Base-by-base conservation (phyloP, 92 coral and sea anemone genomes). In the Epizoanthus stellaris region DNA sequence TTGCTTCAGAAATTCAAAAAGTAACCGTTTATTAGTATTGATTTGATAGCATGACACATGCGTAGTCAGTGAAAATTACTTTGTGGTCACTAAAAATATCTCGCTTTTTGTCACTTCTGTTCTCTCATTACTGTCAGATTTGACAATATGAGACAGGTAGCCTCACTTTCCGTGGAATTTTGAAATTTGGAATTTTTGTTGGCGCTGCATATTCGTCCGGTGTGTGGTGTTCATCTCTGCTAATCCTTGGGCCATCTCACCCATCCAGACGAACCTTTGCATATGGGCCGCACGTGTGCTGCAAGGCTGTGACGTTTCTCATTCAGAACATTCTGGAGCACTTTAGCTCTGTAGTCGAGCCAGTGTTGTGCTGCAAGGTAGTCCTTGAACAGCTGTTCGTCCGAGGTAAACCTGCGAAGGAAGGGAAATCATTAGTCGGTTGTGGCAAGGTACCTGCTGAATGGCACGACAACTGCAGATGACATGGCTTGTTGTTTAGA, bases 281-380 rank as follows among this genome's bases (percentile, higher is more conserved):
- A 86, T 14, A 87, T 42, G 45, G 87, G 80, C 0, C 91, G 81
- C 40, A 73, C 88, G 81, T 93, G 91, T 47, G 93, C 89, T 38
- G 88, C 60, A 34, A 82, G 72, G 25, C 66, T 82, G 20, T 90
- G 87, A 6, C 60, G 65, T 67, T 88, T 93, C 17, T 75, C 80
- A 88, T 89, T 94, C 43, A 93, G 72, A 0, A 93, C 97, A 85
- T 73, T 91, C 42, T 80, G 85, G 25, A 93, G 89, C 42, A 93
- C 97, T 76, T 91, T 91, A 85, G 84, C 87, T 57, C 92, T 88
- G 87, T 93, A 93, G 60, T 91, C 93, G 38, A 93, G 47, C 97
- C 97, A 93, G 53, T 90, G 70, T 69, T 91, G 94, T 42, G 90
- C 93, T 11, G 87, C 90, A 45, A 91, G 61, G 60, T 91, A 93